Evolutionary conservation across 1,140 invertebrate genomes (phyloP).

Genomic region (Lepidurus packardi): DNA sequence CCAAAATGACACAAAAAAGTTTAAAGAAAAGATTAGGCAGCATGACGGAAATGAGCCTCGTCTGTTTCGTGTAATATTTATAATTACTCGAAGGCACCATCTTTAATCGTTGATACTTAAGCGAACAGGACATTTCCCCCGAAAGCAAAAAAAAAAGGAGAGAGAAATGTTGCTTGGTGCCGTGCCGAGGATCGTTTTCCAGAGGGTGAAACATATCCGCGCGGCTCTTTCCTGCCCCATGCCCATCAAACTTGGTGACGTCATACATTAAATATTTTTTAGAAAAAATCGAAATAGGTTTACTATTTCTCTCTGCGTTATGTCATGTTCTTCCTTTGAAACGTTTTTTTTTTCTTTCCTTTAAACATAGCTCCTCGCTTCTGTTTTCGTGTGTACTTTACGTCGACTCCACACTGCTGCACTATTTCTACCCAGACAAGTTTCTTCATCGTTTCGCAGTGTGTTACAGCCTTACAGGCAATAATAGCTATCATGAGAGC

Average conservation of each 20-base stretch:
- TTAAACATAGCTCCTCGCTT: neutral
- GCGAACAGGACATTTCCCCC: neutral
- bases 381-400: neutral
- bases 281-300: neutral
- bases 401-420: neutral
- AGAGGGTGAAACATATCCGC: constrained; percentile 6
- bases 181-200: neutral
- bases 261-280: neutral
- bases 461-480: neutral
- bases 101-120: neutral
- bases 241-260: constrained; percentile 6
- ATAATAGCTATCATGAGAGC: constrained; percentile 6
- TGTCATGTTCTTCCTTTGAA: neutral
- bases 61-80: neutral
- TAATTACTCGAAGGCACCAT: neutral
- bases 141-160: neutral
- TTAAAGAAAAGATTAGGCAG: neutral
- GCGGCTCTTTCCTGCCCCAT: neutral
- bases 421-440: neutral
- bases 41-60: no score
- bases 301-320: neutral
- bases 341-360: neutral
- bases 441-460: neutral
- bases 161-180: neutral
- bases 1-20: neutral